phyloP scores from a whole-genome alignment of 2,113 vertebrate genomes.

The Axis porcinus region DNA sequence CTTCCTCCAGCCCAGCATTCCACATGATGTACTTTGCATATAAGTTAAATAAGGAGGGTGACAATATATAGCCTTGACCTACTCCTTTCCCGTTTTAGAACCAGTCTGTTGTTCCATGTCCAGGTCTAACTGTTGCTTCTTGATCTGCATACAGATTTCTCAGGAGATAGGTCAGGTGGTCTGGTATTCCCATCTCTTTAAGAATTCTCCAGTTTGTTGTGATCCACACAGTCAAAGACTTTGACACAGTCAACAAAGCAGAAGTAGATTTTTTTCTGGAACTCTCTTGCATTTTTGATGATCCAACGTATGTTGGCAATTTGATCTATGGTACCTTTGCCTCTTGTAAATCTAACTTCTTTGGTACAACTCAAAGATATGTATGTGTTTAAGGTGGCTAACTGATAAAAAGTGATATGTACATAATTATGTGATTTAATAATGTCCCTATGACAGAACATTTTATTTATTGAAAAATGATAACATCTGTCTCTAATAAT shows the following conservation, averaged over 20 bases:
- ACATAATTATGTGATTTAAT: not conserved
- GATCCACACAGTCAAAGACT: not conserved
- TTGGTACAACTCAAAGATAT: not conserved
- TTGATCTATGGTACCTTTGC: not conserved
- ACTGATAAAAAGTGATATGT: not conserved
- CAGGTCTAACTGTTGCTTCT: not conserved
- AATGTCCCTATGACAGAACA: not conserved
- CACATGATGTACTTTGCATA: not conserved
- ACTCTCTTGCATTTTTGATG: too few relatives aligned
- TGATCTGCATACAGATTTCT: not conserved
- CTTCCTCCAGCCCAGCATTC: not conserved
- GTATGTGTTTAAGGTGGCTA: not conserved
- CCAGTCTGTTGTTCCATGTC: not conserved
- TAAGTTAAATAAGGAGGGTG: not conserved
- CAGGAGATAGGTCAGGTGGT: not conserved
- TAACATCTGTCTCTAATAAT: not conserved
- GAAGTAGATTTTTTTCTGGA: not conserved
- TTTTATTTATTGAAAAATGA: not conserved
- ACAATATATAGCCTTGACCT: not conserved
- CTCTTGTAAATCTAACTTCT: not conserved
- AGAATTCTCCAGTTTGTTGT: not conserved
- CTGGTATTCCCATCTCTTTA: not conserved
- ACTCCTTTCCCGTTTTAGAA: not conserved
- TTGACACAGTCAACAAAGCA: not conserved
- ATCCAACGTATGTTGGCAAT: not conserved